phyloP scores from a whole-genome alignment of 2,797 vertebrate genomes.

The Sorex maritimensis region DNA sequence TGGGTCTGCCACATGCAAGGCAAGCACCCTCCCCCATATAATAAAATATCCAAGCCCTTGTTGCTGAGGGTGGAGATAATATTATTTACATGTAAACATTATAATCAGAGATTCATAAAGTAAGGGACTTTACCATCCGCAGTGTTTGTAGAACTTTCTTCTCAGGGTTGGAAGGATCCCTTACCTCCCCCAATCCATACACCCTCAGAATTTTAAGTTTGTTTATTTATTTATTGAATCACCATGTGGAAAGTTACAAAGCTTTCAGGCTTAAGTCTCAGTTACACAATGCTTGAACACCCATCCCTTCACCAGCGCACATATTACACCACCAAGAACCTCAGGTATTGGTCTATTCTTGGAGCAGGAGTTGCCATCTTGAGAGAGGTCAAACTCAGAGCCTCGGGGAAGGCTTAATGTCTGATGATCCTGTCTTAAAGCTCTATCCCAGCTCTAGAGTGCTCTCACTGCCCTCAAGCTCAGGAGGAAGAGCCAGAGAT shows the following conservation, averaged over 20 bases:
- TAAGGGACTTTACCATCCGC: background rate
- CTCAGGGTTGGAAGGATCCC: background rate
- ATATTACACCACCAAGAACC: background rate
- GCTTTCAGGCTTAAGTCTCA: no score
- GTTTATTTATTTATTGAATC: no score
- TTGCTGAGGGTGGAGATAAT: background rate
- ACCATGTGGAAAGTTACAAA: no score
- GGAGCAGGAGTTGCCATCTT: background rate
- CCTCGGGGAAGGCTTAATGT: background rate
- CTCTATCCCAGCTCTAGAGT: background rate
- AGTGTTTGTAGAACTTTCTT: background rate
- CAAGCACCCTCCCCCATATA: no score
- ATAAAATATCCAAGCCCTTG: no score
- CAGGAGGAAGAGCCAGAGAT: background rate
- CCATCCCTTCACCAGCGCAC: no score
- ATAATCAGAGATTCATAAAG: background rate
- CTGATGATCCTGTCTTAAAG: background rate
- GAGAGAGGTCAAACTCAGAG: background rate
- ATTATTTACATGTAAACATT: slow-evolving; percentile 23
- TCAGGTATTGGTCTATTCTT: background rate
- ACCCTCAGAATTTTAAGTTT: no score
- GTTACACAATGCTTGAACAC: no score
- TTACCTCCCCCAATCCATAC: background rate
- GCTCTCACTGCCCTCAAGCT: background rate
- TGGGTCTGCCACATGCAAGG: no score